Percentiles rank a stretch among this genome's conserved stretches.
Evolutionary conservation across 2,797 vertebrate genomes (phyloP).

Genomic region (Phyllotis vaccarum): DNA sequence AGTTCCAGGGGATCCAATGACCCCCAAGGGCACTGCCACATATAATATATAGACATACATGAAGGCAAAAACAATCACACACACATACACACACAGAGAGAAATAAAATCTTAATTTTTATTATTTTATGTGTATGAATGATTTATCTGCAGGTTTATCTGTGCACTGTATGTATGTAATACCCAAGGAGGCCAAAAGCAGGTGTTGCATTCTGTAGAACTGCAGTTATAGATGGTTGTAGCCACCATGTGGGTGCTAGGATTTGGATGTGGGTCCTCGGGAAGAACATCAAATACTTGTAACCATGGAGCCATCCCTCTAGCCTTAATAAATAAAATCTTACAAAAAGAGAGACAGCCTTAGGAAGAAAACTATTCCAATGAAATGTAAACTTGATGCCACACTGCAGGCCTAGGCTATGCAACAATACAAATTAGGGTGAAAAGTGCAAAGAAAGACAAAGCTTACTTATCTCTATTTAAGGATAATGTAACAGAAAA

Average conservation of each 20-base stretch:
- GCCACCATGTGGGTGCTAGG: not conserved
- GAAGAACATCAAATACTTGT: not conserved
- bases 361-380: not conserved
- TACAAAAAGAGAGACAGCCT: not conserved
- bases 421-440: not conserved
- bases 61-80: not conserved
- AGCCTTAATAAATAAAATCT: not conserved
- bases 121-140: not conserved
- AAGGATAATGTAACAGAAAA: constrained; percentile 13
- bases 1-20: not conserved
- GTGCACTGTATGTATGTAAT: not conserved
- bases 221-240: not conserved
- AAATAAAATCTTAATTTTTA: not conserved
- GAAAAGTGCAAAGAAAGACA: not conserved
- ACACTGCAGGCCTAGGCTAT: not conserved
- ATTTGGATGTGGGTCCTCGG: not conserved
- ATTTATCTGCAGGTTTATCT: not conserved
- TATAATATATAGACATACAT: not conserved
- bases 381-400: not conserved
- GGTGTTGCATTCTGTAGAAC: not conserved
- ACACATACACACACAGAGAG: not conserved
- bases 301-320: not conserved
- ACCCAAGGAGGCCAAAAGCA: too few relatives aligned
- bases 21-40: not conserved
- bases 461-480: not conserved